Conservation (phyloP, 2,113 vertebrate species). For the Gallinago media region DNA sequence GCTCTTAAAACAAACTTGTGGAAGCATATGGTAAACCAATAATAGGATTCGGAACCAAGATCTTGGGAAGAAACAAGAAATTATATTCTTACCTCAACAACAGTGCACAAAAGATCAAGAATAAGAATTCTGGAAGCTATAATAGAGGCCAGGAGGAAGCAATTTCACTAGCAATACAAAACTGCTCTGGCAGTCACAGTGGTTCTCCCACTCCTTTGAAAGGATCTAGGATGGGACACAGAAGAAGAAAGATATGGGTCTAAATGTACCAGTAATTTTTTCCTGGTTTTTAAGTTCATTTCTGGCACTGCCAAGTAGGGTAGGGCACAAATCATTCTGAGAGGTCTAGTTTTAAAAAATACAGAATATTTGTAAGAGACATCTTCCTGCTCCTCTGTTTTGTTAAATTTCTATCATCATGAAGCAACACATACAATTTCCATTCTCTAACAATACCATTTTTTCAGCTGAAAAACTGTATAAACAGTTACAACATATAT, state of each 20-base stretch:
- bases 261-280: neutral
- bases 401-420: neutral
- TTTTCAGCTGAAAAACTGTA: conserved; percentile 4
- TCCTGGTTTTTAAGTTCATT: neutral
- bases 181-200: neutral
- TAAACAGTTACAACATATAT: neutral
- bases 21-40: neutral
- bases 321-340: neutral
- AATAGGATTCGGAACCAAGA: neutral
- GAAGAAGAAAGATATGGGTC: neutral
- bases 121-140: neutral
- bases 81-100: conserved; percentile 3
- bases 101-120: neutral
- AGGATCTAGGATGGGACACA: neutral
- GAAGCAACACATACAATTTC: neutral
- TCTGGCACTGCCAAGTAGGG: neutral
- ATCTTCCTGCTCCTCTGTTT: neutral
- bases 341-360: neutral
- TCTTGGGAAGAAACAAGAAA: neutral
- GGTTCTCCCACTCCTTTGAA: neutral
- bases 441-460: neutral
- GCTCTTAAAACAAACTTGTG: neutral
- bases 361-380: neutral
- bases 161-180: neutral
- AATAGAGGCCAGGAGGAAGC: conserved; percentile 29